Conservation (phyloP, 2,113 vertebrate species). For the Zosterops pallidus region DNA sequence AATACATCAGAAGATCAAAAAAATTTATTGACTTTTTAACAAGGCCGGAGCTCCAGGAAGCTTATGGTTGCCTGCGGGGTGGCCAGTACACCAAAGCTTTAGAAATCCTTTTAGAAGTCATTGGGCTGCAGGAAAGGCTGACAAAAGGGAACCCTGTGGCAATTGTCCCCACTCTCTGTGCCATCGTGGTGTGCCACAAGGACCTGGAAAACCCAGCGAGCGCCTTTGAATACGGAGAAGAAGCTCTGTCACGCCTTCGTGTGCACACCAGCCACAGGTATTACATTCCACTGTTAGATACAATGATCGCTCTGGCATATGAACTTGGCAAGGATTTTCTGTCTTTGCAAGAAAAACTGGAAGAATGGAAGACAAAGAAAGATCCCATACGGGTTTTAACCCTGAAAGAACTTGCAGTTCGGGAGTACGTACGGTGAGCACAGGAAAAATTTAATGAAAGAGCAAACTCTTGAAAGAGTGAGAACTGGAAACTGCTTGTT, state of each 20-base stretch:
- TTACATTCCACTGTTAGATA: conserved; percentile 79
- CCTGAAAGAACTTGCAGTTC: conserved; percentile 89
- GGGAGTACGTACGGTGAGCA: conserved; percentile 74
- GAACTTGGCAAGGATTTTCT: conserved; percentile 83
- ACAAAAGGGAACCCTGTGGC: conserved; percentile 69
- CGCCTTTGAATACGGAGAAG: conserved; percentile 80
- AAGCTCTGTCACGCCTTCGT: conserved; percentile 73
- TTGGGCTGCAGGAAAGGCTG: conserved; percentile 86
- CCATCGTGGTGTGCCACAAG: conserved; percentile 84
- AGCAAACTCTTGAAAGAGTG: not conserved
- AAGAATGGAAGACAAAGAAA: conserved; percentile 72
- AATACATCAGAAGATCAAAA: conserved; percentile 76
- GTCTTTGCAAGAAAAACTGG: conserved; percentile 83
- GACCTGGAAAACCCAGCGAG: conserved; percentile 79
- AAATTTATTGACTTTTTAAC: conserved; percentile 83
- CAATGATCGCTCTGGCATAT: conserved; percentile 85
- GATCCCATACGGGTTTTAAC: conserved; percentile 62
- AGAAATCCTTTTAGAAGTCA: conserved; percentile 70
- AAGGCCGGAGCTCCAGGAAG: conserved; percentile 78
- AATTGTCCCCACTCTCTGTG: conserved; percentile 81
- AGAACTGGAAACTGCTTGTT: not conserved
- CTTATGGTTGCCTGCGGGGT: conserved; percentile 81
- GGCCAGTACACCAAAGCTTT: conserved; percentile 83
- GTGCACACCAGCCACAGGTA: conserved; percentile 74
- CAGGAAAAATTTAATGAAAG: not conserved